Base-by-base conservation (phyloP, 2,888 invertebrate genomes). In the Blastobasis lacticolella region DNA sequence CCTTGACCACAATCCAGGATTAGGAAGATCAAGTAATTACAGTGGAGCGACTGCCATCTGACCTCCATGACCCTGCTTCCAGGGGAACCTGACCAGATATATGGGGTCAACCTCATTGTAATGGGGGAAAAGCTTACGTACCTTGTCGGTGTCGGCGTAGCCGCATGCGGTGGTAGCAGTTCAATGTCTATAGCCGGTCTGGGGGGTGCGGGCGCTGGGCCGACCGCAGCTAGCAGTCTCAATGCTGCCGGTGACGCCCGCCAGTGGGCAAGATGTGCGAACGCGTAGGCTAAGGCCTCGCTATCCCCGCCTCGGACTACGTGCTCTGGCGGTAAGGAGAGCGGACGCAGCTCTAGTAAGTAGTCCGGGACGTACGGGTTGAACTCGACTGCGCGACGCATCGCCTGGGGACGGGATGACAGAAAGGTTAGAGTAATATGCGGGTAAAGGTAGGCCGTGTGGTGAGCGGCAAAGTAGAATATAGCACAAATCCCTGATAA, bases 361-460 rank as follows among this genome's bases (percentile, higher is more conserved):
- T 98, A 98, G 89, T 97, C 97, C 51, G 98, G 97, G 71, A 98
- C 98, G 88, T 98, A 97, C 54, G 99, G 98, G 90, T 99, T 99
- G 84, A 97, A 98, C 81, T 97, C 98, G 47, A 99, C 97, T 7
- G 98, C 98, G 71, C 97, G 90, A 73, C 98, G 97, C 57, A 79
- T 62, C 42, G 73, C 75, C 57, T 64, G 54, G 7, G 10, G 10
- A 40, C 23, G 23, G 23, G 23, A 23, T 3, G 23, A 23, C 2
- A 23, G 23, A 23, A 23, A 23, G 3, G 23, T 23, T 23, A 23
- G 3, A 23, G 23, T 23, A 23, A 23, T 1, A 23, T 23, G 23
- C 1, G 3, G 23, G 23, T 23, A 23, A 23, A 23, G 23, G 23
- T 23, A 23, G 23, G 23, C 23, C 23, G 23, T 23, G 23, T 23